A percentile compares a stretch with the other conserved stretches of the same genome.
These are phyloP conservation scores for Pantherophis guttatus DNA, from an alignment of 2,113 vertebrate genomes.

Conservation along the genomic window DNA sequence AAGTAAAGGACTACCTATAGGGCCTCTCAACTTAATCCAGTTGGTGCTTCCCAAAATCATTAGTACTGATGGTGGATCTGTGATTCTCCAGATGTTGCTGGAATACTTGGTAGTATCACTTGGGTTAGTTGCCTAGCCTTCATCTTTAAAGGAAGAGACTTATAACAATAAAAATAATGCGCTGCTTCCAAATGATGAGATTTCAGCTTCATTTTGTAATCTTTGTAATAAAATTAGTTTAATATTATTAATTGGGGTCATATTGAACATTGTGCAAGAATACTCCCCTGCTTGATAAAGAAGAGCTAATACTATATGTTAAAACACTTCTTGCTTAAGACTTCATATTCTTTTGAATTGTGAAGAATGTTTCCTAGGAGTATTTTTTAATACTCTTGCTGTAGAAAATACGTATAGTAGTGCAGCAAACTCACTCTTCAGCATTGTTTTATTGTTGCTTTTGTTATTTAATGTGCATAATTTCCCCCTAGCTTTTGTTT, in stretches of 20 bases:
- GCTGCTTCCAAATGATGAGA: neutral
- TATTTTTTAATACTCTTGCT: neutral
- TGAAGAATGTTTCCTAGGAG: neutral
- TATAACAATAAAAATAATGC: neutral
- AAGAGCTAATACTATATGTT: neutral
- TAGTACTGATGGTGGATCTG: neutral
- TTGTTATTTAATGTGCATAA: neutral
- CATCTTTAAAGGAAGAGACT: neutral
- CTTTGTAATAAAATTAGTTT: neutral
- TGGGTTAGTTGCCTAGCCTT: neutral
- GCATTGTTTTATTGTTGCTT: neutral
- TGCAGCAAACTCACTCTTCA: neutral
- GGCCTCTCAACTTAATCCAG: neutral
- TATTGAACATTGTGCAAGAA: neutral
- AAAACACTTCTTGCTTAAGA: neutral
- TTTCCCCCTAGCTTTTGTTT: conserved; percentile 15
- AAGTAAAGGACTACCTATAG: neutral
- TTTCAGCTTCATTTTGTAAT: neutral
- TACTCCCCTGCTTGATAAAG: neutral
- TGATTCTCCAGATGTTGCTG: neutral
- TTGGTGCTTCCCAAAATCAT: neutral
- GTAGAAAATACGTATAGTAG: conserved; percentile 19
- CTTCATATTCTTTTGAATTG: neutral
- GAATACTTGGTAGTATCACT: neutral
- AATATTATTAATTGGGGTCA: neutral